Base-by-base conservation (phyloP, 2,888 invertebrate genomes). In the Laspeyria flexula region DNA sequence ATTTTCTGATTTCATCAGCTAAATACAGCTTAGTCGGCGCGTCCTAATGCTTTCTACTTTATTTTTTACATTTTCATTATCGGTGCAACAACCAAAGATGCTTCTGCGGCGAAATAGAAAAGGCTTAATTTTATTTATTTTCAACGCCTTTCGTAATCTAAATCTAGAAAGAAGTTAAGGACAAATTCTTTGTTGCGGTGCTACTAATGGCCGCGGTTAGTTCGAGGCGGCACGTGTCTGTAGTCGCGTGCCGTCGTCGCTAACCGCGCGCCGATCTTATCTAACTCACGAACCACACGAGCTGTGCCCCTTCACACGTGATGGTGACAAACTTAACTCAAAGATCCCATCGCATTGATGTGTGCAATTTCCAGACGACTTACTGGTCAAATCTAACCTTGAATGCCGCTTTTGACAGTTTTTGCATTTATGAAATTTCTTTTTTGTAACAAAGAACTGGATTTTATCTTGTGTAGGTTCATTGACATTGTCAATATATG, bases 221-320 rank as follows among this genome's bases (percentile, higher is more conserved):
- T 65, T 49, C 42, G 53, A 66, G 73, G 65, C 74, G 78, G 80
- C 82, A 83, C 83, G 83, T 80, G 82, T 78, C 74, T 63, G 61
- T 43, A 78, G 90, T 90, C 91, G 90, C 90, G 90, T 90, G 90
- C 88, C 88, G 53, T 65, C 34, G 79, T 72, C 77, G 73, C 40
- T 65, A 65, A 63, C 77, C 74, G 77, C 79, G 68, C 73, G 71
- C 53, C 67, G 91, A 91, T 92, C 65, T 75, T 79, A 91, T 91
- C 91, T 80, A 63, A 51, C 62, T 81, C 90, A 90, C 91, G 86
- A 90, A 78, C 79, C 82, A 87, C 88, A 81, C 83, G 86, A 81
- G 84, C 80, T 84, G 83, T 87, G 88, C 88, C 85, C 85, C 86
- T 87, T 90, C 90, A 91, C 91, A 90, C 91, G 85, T 90, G 90